Base-by-base conservation (phyloP, 1,140 invertebrate species). In the Drosophila melanica region DNA sequence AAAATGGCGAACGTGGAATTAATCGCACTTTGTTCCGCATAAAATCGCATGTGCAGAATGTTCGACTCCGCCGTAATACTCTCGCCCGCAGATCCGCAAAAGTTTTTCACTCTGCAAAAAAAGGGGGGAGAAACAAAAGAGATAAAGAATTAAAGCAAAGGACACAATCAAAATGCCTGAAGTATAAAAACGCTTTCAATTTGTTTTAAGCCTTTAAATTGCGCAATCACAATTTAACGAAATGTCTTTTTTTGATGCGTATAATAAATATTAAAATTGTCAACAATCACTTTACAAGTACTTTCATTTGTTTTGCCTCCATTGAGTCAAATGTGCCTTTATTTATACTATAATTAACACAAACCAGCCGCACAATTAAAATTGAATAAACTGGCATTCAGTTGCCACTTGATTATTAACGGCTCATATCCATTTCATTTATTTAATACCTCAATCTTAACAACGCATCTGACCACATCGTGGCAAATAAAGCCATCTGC, bases 61-160 rank as follows among this genome's bases (percentile, higher is more conserved):
- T 95, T 95, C 11, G 93, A 92, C 12, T 92, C 92, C 2, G 94
- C 94, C 44, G 93, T 92, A 10, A 96, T 93, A 9, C 94, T 92
- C 69, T 97, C 96, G 0, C 96, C 96, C 8, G 96, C 95, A 12
- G 95, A 96, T 0, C 96, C 96, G 86, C 97, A 97, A 92, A 96
- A 96, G 79, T 95, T 94, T 77, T 94, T 94, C 11, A 94, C 70
- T 62, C 94, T 93, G 68, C 7, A 64, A 75, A 1, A 16, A 16
- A n/a, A 62, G 58, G 53, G 30, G 20, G 18, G 18, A 16, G 20
- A 1, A 0, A 18, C 9, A 53, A 9, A 65, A 42, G 33, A 44
- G 30, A 42, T 8, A 10, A 44, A 7, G 2, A 53, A 35, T 37
- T 16, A 18, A 18, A 12, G 35, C 12, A 33, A 59, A 33, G 8